Conservation (phyloP, 2,888 invertebrate species). For the Xylocampa areola region DNA sequence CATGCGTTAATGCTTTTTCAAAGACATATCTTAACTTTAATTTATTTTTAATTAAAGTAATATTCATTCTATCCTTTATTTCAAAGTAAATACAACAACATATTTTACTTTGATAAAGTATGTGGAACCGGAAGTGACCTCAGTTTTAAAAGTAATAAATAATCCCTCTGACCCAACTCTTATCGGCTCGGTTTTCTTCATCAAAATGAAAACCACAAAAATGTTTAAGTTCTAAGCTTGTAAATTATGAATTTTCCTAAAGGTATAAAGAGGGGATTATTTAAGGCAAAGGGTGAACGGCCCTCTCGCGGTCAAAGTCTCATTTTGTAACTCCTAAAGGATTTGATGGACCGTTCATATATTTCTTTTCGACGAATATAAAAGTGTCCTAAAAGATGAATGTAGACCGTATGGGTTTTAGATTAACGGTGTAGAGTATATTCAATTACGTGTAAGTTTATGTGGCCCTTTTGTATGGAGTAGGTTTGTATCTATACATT, state of each 20-base stretch:
- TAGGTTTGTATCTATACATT: no score
- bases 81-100: background rate
- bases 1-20: no score
- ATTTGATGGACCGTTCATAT: slow-evolving; percentile 31
- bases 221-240: slow-evolving; percentile 19
- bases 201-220: slow-evolving; percentile 32
- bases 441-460: slow-evolving; percentile 8
- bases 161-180: background rate
- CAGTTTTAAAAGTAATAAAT: background rate
- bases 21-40: no score
- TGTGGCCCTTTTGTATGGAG: no score
- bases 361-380: slow-evolving; percentile 28
- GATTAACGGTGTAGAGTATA: slow-evolving; percentile 16
- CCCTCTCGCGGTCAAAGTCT: slow-evolving; percentile 37
- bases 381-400: slow-evolving; percentile 18
- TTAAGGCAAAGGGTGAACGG: slow-evolving; percentile 34
- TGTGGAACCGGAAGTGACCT: background rate
- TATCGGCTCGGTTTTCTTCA: slow-evolving; percentile 9
- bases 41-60: no score
- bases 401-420: background rate
- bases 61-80: no score
- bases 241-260: slow-evolving; percentile 23
- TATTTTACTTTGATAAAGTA: background rate
- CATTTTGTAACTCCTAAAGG: slow-evolving; percentile 16
- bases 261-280: slow-evolving; percentile 22